Percentiles rank a stretch among this genome's conserved stretches.
Evolutionary conservation across 2,113 vertebrate genomes (phyloP).

Genomic region (Prochilodus magdalenae): DNA sequence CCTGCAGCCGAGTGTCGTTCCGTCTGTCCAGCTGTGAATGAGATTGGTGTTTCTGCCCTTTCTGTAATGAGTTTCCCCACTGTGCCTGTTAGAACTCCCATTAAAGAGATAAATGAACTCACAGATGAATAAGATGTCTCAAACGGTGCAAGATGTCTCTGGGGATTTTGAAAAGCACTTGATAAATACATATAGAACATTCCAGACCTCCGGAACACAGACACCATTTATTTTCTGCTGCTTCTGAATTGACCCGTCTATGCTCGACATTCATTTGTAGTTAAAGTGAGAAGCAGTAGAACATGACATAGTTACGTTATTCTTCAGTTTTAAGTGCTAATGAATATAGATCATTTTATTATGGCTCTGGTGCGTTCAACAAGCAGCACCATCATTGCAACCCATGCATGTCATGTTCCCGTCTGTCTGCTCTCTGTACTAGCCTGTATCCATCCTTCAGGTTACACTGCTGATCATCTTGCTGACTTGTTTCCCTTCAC

Average conservation of each 20-base stretch:
- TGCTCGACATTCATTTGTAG: not conserved
- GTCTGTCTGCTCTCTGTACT: too few species aligned
- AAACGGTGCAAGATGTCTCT: constrained; percentile 14
- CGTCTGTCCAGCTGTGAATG: constrained; percentile 30
- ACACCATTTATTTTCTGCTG: not conserved
- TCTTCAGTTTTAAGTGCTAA: too few species aligned
- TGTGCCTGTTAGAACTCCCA: constrained; percentile 36
- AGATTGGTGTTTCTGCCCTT: constrained; percentile 48
- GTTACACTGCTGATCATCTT: too few species aligned
- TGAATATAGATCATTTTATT: too few species aligned
- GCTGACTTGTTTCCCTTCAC: too few species aligned
- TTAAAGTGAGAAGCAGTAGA: too few species aligned
- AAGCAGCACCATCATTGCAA: too few species aligned
- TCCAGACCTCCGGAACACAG: not conserved
- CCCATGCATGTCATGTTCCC: too few species aligned
- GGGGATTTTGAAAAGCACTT: not conserved
- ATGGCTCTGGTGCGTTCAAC: too few species aligned
- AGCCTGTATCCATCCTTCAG: too few species aligned
- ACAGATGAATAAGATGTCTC: constrained; percentile 20
- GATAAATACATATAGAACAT: not conserved
- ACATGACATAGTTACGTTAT: too few species aligned
- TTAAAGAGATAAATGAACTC: constrained; percentile 60
- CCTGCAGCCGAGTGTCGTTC: constrained; percentile 23
- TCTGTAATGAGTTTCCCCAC: constrained; percentile 51
- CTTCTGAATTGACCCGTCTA: not conserved